Evolutionary conservation across 1,140 invertebrate species (phyloP).

Genomic region (Ips nitidus): DNA sequence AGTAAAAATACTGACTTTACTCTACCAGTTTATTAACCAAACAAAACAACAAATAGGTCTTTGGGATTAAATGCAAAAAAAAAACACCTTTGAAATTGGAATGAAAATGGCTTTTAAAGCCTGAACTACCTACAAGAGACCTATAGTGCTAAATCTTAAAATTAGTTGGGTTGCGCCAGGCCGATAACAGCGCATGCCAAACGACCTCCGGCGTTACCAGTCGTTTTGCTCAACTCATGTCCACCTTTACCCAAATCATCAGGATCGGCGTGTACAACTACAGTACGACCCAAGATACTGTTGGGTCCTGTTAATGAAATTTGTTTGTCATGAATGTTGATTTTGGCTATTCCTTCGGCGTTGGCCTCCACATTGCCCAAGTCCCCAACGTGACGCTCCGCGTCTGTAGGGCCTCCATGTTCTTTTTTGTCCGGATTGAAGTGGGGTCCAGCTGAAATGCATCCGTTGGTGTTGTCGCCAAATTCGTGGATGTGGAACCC

Average conservation of each 20-base stretch:
- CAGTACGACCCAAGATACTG: constrained; percentile 84
- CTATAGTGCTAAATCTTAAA: too few relatives aligned
- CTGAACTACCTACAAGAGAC: too few relatives aligned
- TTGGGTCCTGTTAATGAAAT: constrained; percentile 75
- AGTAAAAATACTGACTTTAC: too few relatives aligned
- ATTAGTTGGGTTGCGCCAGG: constrained; percentile 59
- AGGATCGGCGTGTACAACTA: constrained; percentile 90
- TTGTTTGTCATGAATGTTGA: constrained; percentile 74
- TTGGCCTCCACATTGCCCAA: constrained; percentile 85
- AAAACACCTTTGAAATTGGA: too few relatives aligned
- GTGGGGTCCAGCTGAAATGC: constrained; percentile 92
- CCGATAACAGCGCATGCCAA: constrained; percentile 98
- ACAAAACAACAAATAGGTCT: too few relatives aligned
- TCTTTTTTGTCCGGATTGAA: constrained; percentile 87
- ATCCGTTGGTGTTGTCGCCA: constrained; percentile 96
- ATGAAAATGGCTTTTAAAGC: too few relatives aligned
- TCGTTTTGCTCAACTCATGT: constrained; percentile 91
- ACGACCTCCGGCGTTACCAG: constrained; percentile 95
- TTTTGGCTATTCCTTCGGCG: constrained; percentile 70
- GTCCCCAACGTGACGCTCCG: constrained; percentile 84
- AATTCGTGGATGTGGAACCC: constrained; percentile 98
- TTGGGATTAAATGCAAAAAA: too few relatives aligned
- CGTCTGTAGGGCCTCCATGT: constrained; percentile 80
- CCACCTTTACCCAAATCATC: constrained; percentile 95
- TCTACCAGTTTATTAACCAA: too few relatives aligned